Evolutionary conservation across 2,113 vertebrate genomes (phyloP).

Genomic region (Gobius niger): DNA sequence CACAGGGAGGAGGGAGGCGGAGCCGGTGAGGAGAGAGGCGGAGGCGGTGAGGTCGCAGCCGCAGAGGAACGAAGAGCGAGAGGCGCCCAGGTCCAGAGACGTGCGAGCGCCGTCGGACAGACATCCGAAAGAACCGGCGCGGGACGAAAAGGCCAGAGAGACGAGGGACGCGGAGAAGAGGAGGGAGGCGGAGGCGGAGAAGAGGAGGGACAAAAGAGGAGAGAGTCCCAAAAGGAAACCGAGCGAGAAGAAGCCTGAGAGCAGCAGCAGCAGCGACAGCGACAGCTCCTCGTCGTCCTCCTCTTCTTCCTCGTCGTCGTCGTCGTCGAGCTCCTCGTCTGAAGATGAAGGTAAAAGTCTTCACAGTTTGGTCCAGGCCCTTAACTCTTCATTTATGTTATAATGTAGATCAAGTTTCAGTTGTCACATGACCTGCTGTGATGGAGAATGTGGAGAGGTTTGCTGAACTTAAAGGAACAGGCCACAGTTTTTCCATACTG

Average conservation of each 20-base stretch:
- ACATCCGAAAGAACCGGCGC: conserved; percentile 1
- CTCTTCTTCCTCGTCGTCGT: conserved; percentile 53
- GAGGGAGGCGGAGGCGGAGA: conserved; percentile 26
- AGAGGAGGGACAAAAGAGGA: conserved; percentile 20
- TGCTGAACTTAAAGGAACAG: no score
- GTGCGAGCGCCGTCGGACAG: not conserved
- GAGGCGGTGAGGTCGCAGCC: conserved; percentile 23
- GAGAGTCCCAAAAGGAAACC: conserved; percentile 37
- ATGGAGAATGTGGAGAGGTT: no score
- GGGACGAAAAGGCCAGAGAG: not conserved
- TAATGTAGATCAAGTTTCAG: no score
- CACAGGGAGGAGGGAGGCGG: conserved; percentile 23
- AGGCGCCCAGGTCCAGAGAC: not conserved
- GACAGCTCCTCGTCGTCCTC: conserved; percentile 69
- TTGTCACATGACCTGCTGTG: no score
- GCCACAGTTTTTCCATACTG: no score
- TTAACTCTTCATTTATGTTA: no score
- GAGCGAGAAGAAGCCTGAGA: conserved; percentile 35
- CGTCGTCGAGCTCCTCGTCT: conserved; percentile 65
- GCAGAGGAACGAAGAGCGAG: conserved; percentile 34
- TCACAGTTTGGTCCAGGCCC: not conserved
- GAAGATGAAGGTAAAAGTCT: conserved; percentile 49
- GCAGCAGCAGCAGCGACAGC: conserved; percentile 60
- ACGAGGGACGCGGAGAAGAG: conserved; percentile 2
- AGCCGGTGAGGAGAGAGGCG: conserved; percentile 19